Conservation (phyloP, 1,140 invertebrate genomes). For the Drosophila chauvacae region DNA sequence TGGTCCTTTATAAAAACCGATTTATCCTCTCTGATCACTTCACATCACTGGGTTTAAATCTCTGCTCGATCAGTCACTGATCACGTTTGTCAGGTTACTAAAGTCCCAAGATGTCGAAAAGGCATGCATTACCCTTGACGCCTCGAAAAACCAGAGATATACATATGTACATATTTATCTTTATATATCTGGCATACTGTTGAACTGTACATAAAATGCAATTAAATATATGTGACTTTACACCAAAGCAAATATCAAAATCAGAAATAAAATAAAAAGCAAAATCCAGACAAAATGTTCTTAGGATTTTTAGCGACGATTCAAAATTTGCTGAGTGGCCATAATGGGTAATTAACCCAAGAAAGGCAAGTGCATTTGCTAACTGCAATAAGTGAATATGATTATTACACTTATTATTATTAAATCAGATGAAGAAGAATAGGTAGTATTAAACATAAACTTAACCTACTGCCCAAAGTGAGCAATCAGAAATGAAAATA, state of each 20-base stretch:
- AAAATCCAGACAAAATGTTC: slow-evolving; percentile 23
- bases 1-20: background rate
- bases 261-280: slow-evolving; percentile 10
- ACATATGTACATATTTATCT: slow-evolving; percentile 24
- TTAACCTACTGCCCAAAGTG: too few relatives aligned
- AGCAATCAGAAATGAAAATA: too few relatives aligned
- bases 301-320: background rate
- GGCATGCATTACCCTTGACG: slow-evolving; percentile 18
- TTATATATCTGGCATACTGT: slow-evolving; percentile 19
- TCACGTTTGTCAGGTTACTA: slow-evolving; percentile 19
- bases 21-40: background rate
- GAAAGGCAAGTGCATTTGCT: too few relatives aligned
- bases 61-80: slow-evolving; percentile 18
- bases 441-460: background rate
- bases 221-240: slow-evolving; percentile 58
- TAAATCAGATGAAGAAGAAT: too few relatives aligned
- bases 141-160: background rate
- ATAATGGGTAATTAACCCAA: slow-evolving; percentile 29
- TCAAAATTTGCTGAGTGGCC: slow-evolving; percentile 39
- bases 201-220: slow-evolving; percentile 59
- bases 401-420: background rate
- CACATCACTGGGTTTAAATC: slow-evolving; percentile 1
- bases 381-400: background rate
- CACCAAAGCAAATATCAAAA: slow-evolving; percentile 17
- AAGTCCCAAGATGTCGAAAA: slow-evolving; percentile 2